These are phyloP conservation scores for Sapajus apella DNA, from an alignment of 2,113 vertebrate genomes.

Conservation along the genomic window DNA sequence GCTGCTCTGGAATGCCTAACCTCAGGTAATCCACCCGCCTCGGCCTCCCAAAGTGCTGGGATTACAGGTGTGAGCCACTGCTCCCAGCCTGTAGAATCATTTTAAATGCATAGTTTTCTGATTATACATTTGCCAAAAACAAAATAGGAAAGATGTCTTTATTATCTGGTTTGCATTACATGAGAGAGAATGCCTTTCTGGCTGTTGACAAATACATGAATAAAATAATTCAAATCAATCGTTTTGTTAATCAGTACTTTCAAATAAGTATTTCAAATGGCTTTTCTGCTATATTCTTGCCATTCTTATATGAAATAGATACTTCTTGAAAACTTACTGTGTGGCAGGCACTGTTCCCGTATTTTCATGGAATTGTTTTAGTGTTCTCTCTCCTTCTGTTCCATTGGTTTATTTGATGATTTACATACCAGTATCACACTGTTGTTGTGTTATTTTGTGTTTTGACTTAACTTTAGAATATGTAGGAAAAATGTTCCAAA, in stretches of 20 bases:
- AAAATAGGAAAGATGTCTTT: background rate
- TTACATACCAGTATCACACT: background rate
- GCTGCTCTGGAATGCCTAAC: too few species aligned
- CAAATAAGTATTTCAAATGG: background rate
- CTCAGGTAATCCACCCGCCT: too few species aligned
- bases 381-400: background rate
- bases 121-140: background rate
- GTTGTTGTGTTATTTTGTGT: background rate
- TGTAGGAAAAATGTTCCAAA: background rate
- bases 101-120: slow-evolving; percentile 8
- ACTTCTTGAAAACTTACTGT: background rate
- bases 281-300: background rate
- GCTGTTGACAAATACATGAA: background rate
- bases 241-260: background rate
- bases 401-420: background rate
- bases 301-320: background rate
- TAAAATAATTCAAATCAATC: background rate
- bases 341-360: background rate
- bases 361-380: background rate
- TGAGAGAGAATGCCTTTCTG: background rate
- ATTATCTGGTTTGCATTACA: background rate
- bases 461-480: slow-evolving; percentile 16
- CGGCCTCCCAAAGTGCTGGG: too few species aligned
- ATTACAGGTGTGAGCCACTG: too few species aligned
- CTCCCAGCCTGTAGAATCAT: background rate